phyloP scores from a whole-genome alignment of 2,888 invertebrate genomes.

The Eupithecia subumbrata region DNA sequence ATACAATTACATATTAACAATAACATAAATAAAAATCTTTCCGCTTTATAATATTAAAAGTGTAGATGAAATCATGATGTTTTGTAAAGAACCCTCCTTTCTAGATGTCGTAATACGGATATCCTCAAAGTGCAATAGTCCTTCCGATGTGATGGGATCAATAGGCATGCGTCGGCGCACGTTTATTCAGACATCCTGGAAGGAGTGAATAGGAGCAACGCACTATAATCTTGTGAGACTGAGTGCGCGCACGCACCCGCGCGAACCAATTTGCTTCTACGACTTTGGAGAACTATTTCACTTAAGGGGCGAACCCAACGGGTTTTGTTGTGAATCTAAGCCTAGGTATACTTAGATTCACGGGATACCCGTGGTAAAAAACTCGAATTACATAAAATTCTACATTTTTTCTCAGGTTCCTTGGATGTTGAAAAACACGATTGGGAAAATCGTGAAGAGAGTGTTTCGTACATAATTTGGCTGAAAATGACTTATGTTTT shows the following conservation, averaged over 20 bases:
- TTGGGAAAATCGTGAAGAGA: too few species aligned
- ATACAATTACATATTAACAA: too few species aligned
- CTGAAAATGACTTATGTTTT: too few species aligned
- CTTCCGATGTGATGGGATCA: constrained; percentile 24
- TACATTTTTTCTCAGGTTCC: too few species aligned
- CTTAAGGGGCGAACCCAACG: not conserved
- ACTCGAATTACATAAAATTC: too few species aligned
- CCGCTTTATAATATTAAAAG: too few species aligned
- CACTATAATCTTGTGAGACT: constrained; percentile 75
- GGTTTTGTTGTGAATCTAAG: too few species aligned
- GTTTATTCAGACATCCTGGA: constrained; percentile 64
- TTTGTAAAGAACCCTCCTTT: not conserved
- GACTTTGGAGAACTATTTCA: not conserved
- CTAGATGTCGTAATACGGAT: constrained; percentile 14
- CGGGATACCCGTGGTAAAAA: too few species aligned
- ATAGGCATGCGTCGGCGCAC: constrained; percentile 52
- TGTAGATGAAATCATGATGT: not conserved
- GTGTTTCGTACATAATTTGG: too few species aligned
- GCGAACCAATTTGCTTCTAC: constrained; percentile 22
- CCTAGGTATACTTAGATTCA: too few species aligned
- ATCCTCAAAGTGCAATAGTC: constrained; percentile 28
- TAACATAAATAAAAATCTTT: too few species aligned
- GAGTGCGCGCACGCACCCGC: constrained; percentile 61
- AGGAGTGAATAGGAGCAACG: constrained; percentile 69
- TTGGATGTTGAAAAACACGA: too few species aligned